These are phyloP conservation scores for Heliornis fulica DNA, from an alignment of 2,113 vertebrate species.

Conservation along the genomic window DNA sequence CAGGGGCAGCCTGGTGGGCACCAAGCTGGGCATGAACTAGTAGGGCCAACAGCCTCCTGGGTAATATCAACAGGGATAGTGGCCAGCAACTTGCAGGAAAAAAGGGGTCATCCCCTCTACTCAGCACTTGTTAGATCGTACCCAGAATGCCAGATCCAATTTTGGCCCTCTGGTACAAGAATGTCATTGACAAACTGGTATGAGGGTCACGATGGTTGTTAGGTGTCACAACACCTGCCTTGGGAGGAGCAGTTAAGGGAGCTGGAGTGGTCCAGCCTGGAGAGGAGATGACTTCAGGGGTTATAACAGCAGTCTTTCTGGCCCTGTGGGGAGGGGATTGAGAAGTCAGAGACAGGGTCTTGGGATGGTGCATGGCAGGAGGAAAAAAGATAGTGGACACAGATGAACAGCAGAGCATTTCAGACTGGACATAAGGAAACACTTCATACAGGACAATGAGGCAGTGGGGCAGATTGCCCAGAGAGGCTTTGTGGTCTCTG, in stretches of 20 bases:
- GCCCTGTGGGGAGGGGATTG: neutral
- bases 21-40: neutral
- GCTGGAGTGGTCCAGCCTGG: neutral
- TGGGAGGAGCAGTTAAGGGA: neutral
- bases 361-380: too few species aligned
- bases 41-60: neutral
- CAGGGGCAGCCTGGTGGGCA: neutral
- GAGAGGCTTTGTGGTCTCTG: neutral
- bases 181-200: neutral
- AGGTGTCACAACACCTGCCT: neutral
- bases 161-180: neutral
- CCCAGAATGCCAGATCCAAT: neutral
- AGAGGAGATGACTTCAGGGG: neutral
- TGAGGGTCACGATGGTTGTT: neutral
- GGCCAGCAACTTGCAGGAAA: neutral
- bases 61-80: too few species aligned
- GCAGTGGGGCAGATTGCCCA: neutral
- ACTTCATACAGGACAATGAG: neutral
- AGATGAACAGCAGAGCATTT: neutral
- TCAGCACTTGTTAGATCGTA: neutral
- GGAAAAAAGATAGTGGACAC: neutral
- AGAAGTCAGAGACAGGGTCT: neutral
- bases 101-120: neutral
- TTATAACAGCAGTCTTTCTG: neutral
- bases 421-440: neutral